phyloP scores from a whole-genome alignment of 2,888 invertebrate species.

The Heliconius erato region DNA sequence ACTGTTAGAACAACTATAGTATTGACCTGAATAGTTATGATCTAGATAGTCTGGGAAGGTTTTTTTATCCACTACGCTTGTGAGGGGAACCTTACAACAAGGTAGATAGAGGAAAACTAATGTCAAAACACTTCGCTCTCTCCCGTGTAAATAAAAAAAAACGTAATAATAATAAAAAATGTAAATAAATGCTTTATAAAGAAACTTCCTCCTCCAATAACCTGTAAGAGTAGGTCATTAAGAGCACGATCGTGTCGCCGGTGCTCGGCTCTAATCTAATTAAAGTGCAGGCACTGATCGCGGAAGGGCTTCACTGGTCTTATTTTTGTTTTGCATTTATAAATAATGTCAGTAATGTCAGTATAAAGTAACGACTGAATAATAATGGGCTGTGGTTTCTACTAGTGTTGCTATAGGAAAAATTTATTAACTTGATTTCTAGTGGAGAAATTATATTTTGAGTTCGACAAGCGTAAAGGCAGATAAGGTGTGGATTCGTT shows the following conservation, averaged over 20 bases:
- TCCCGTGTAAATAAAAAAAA: background rate
- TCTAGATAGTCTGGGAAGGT: background rate
- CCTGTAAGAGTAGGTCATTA: slow-evolving; percentile 34
- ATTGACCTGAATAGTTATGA: too few relatives aligned
- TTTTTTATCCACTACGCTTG: too few relatives aligned
- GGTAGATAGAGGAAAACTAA: too few relatives aligned
- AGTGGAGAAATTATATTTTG: too few relatives aligned
- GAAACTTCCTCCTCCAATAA: slow-evolving; percentile 32
- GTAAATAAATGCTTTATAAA: slow-evolving; percentile 23
- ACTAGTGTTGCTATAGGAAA: background rate
- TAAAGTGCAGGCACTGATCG: slow-evolving; percentile 44
- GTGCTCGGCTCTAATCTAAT: slow-evolving; percentile 41
- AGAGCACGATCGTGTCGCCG: slow-evolving; percentile 33
- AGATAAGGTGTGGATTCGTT: too few relatives aligned
- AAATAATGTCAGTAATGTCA: slow-evolving; percentile 2
- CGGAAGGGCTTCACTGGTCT: slow-evolving; percentile 54
- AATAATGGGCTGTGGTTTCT: slow-evolving; percentile 1
- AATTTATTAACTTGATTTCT: background rate
- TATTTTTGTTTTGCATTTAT: slow-evolving; percentile 32
- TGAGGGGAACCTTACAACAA: too few relatives aligned
- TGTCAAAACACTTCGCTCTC: too few relatives aligned
- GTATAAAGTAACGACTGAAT: slow-evolving; percentile 2
- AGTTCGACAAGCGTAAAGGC: too few relatives aligned
- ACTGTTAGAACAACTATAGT: too few relatives aligned
- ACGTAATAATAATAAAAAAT: slow-evolving; percentile 2